Base-by-base conservation (phyloP, 2,113 vertebrate genomes). In the Meles meles region DNA sequence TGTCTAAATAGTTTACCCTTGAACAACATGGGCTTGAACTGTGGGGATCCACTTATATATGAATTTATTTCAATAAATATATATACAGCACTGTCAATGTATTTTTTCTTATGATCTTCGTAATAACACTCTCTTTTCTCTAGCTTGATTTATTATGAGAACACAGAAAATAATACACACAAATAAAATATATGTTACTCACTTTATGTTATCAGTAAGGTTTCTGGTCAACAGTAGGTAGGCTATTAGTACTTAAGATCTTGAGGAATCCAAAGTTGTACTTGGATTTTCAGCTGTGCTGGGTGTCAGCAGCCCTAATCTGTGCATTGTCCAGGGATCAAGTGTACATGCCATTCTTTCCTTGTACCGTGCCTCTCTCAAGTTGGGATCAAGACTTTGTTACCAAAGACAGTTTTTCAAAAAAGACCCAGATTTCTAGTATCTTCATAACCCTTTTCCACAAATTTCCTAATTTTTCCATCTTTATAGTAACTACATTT, bases 281-380 rank as follows among this genome's bases (percentile, higher is more conserved):
- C 27, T 77, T 8, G 15, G 27, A 47, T 47, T 77, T 76, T 77
- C 74, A 47, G 31, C 42, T 77, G 72, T 44, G 39, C 3, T 14
- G 14, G 74, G 42, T 31, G 4, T 31, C 42, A 76, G 42, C 42
- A 76, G 23, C 25, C 23, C 7, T 76, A 27, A 76, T 42, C 72
- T 9, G 14, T 77, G 42, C 27, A 77, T 10, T 77, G 27, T 2
- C 42, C 74, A 77, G 29, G 42, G 72, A 44, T 47, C 27, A 77
- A 47, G 42, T 31, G 42, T 47, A 15, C 1, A 23, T 0, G 14
- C 31, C 11, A 37, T 42, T 11, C 4, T 37, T 0, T 42, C 21
- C 37, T 42, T 44, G 0, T 12, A 10, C 13, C 11, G 76, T 44
- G 2, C 13, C 49, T 5, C 80, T 12, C 18, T 6, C 10, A 49